These are phyloP conservation scores for Pseudopleuronectes americanus DNA, from an alignment of 2,797 vertebrate species.

Conservation along the genomic window DNA sequence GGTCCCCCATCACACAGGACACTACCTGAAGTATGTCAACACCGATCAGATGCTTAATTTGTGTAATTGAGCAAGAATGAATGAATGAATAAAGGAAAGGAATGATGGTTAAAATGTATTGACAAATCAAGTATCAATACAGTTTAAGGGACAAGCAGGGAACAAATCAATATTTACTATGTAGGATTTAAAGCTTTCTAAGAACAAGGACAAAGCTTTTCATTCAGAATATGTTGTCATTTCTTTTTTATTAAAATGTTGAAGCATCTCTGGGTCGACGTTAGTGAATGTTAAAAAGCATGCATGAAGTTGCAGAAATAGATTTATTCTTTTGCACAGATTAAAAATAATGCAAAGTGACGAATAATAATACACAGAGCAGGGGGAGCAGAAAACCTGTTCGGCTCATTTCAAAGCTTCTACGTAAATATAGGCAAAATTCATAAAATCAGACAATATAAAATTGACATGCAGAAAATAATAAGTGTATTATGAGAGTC, in stretches of 20 bases:
- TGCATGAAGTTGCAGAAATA: background rate
- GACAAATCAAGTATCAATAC: background rate
- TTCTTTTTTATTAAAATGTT: background rate
- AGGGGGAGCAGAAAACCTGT: too few relatives aligned
- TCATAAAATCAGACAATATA: too few relatives aligned
- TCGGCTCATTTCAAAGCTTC: too few relatives aligned
- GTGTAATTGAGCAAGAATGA: background rate
- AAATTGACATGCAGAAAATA: too few relatives aligned
- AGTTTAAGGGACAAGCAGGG: background rate
- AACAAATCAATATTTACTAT: background rate
- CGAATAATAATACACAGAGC: too few relatives aligned
- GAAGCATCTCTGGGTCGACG: background rate
- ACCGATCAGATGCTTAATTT: background rate
- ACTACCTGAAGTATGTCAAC: slow-evolving; percentile 10
- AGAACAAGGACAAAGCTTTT: background rate
- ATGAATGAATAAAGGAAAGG: background rate
- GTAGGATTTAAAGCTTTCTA: background rate
- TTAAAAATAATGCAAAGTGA: too few relatives aligned
- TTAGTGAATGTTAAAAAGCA: background rate
- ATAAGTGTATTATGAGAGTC: too few relatives aligned
- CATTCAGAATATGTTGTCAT: background rate
- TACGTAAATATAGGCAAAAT: too few relatives aligned
- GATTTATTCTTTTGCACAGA: too few relatives aligned
- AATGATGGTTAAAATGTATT: slow-evolving; percentile 17
- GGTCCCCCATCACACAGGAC: background rate